Base-by-base conservation (phyloP, 2,797 vertebrate genomes). In the Euthynnus affinis region DNA sequence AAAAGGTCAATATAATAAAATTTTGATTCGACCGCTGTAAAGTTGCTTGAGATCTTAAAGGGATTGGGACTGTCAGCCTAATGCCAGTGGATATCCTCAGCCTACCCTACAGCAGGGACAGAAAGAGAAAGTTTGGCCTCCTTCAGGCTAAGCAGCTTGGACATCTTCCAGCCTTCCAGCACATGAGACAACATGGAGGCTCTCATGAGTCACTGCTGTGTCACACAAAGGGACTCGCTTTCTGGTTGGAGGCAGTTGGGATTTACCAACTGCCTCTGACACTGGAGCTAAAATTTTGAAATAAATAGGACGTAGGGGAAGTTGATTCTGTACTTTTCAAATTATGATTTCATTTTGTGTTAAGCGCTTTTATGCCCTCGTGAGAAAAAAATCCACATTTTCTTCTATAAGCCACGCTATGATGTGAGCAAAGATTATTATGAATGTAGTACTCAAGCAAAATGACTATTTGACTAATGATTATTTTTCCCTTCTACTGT, bases 71-170 rank as follows among this genome's bases (percentile, higher is more conserved):
- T 82, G 85, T 89, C 86, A 86, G 84, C 88, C 78, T 74, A 85
- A 86, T 83, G 84, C 83, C 71, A 79, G 56, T 69, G 40, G 22
- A 78, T 81, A 85, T 87, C 78, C 83, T 81, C 71, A 79, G 60
- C 63, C 68, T 71, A 53, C 72, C 76, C 74, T 64, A 77, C 84
- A 80, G 66, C 15, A 42, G 78, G 63, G 75, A 81, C 61, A 63
- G 64, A 84, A 51, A 88, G 56, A 82, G 71, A 78, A 88, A 85
- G 80, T 89, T 84, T 85, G 84, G 86, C 74, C 7, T 55, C 88
- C 88, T 85, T 71, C 76, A 49, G 87, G 88, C 74, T 85, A 88
- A 90, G 88, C 84, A 71, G 87, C 87, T 90, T 88, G 91, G 91
- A 92, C 86, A 62, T 84, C 73, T 74, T 87, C 88, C 89, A 92